Percentiles rank a stretch among this genome's conserved stretches.
Evolutionary conservation across 2,888 invertebrate genomes (phyloP).

Genomic region (Periphyllus acericola): DNA sequence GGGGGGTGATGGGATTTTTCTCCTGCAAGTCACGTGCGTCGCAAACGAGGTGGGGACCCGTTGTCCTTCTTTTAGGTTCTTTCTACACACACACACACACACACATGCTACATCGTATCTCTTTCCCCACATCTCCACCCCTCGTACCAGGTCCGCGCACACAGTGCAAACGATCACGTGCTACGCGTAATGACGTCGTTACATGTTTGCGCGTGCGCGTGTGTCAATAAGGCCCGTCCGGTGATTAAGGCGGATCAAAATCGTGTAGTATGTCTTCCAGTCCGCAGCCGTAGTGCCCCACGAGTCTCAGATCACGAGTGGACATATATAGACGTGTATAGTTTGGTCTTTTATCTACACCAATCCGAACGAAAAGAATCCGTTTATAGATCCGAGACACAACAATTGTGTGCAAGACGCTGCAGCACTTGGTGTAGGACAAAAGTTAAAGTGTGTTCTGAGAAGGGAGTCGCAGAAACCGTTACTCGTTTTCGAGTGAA

Average conservation of each 20-base stretch:
- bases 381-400: no score
- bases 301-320: no score
- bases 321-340: no score
- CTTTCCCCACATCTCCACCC: not conserved
- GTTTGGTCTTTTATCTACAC: no score
- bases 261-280: not conserved
- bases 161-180: slow-evolving; percentile 42
- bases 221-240: slow-evolving; percentile 42
- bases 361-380: not conserved
- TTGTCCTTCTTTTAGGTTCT: slow-evolving; percentile 47
- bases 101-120: not conserved
- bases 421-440: no score
- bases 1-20: slow-evolving; percentile 21
- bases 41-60: not conserved
- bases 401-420: no score
- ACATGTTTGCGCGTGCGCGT: slow-evolving; percentile 10
- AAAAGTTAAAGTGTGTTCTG: no score
- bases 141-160: not conserved
- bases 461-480: no score
- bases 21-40: slow-evolving; percentile 53
- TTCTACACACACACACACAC: not conserved
- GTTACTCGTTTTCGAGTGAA: no score
- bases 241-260: slow-evolving; percentile 46
- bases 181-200: slow-evolving; percentile 43
- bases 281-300: not conserved